These are phyloP conservation scores for Prunella himalayana DNA, from an alignment of 2,113 vertebrate species.

Conservation along the genomic window DNA sequence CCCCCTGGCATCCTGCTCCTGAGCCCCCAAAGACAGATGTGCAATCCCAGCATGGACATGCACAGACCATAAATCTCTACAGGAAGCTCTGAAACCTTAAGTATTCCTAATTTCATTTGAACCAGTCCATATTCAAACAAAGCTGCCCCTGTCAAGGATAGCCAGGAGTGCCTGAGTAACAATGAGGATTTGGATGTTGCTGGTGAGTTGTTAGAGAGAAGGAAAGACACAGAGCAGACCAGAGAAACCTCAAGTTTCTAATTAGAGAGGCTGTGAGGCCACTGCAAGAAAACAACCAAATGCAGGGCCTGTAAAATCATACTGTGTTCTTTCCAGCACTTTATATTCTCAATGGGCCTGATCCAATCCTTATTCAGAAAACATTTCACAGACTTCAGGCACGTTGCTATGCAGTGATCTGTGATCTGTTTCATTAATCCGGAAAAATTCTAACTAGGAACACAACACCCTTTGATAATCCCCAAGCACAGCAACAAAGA, in stretches of 20 bases:
- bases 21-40: background rate
- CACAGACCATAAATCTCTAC: background rate
- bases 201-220: background rate
- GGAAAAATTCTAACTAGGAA: slow-evolving; percentile 24
- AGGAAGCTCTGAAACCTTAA: background rate
- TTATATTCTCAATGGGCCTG: slow-evolving; percentile 19
- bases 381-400: slow-evolving; percentile 19
- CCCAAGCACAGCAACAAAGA: background rate
- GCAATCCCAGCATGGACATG: background rate
- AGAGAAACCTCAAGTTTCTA: background rate
- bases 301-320: background rate
- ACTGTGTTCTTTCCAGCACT: background rate
- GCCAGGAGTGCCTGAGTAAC: background rate
- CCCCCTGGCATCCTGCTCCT: background rate
- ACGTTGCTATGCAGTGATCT: slow-evolving; percentile 26
- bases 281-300: background rate
- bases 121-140: background rate
- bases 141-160: background rate
- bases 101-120: background rate
- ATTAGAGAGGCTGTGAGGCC: background rate
- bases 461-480: background rate
- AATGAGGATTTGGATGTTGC: background rate
- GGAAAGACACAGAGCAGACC: background rate
- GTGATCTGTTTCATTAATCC: slow-evolving; percentile 41
- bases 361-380: slow-evolving; percentile 37